Percentiles rank a stretch among this genome's conserved stretches.
phyloP scores from a whole-genome alignment of 2,113 vertebrate species.

The Dasyornis broadbenti region DNA sequence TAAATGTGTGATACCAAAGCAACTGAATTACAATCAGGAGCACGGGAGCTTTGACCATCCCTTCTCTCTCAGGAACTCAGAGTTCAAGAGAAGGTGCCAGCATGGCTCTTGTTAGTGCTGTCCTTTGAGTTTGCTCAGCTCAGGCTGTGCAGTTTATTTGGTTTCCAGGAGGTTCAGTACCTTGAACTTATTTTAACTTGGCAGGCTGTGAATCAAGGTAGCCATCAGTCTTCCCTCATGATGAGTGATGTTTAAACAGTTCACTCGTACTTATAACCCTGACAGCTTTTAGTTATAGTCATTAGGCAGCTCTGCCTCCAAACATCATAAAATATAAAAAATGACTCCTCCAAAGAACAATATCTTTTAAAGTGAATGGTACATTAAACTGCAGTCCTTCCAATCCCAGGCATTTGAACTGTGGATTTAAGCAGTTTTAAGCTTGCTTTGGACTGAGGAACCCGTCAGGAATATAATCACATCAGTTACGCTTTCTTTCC shows the following conservation, averaged over 20 bases:
- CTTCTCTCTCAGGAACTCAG: background rate
- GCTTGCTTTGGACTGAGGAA: background rate
- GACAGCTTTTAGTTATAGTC: background rate
- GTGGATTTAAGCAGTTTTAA: background rate
- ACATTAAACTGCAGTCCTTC: background rate
- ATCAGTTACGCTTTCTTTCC: background rate
- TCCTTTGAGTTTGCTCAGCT: background rate
- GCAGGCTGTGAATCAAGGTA: background rate
- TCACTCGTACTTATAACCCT: background rate
- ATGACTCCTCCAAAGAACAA: background rate
- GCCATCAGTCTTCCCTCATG: background rate
- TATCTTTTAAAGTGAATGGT: background rate
- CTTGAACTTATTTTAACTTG: background rate
- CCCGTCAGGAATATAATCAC: slow-evolving; percentile 8
- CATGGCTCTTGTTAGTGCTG: background rate
- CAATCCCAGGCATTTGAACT: background rate
- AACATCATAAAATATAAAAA: background rate
- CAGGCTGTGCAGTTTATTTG: background rate
- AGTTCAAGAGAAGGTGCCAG: background rate
- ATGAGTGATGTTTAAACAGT: background rate
- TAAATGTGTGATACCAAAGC: background rate
- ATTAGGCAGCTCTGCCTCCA: background rate
- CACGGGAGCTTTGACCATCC: background rate
- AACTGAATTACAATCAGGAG: background rate
- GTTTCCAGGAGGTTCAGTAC: background rate